phyloP scores from a whole-genome alignment of 1,140 invertebrate genomes.

The Zaprionus davidi region DNA sequence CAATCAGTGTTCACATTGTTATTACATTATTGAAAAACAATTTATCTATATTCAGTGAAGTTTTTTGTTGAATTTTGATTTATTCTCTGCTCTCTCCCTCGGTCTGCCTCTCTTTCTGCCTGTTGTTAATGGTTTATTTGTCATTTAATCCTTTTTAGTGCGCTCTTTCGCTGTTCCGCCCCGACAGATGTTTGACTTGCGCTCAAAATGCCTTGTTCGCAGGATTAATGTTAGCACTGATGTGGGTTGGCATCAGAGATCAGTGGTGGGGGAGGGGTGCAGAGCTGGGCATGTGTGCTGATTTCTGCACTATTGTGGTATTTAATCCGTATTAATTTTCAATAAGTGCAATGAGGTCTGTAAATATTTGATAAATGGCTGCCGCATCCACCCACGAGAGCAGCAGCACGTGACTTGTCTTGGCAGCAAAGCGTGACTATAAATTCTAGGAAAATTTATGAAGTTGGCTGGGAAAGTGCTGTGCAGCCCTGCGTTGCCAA shows the following conservation, averaged over 20 bases:
- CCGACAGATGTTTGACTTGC: conserved; percentile 66
- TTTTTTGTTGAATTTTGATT: background rate
- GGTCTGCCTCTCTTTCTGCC: background rate
- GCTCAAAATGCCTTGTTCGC: conserved; percentile 70
- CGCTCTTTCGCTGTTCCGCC: conserved; percentile 17
- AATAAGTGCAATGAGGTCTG: conserved; percentile 74
- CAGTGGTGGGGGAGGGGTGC: no score
- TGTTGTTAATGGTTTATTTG: conserved; percentile 44
- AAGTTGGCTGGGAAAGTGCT: background rate
- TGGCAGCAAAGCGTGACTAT: conserved; percentile 34
- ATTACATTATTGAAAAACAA: conserved; percentile 58
- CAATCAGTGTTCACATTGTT: conserved; percentile 75
- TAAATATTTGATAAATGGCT: conserved; percentile 75
- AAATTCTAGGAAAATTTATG: conserved; percentile 23
- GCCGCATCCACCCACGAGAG: conserved; percentile 15
- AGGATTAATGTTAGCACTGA: conserved; percentile 57
- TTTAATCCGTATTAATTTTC: conserved; percentile 79
- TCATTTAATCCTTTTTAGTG: conserved; percentile 69
- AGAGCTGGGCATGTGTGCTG: conserved; percentile 67
- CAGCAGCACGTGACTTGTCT: conserved; percentile 55
- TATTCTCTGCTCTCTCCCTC: background rate
- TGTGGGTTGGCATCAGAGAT: conserved; percentile 24
- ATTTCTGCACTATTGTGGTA: conserved; percentile 73
- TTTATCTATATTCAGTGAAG: conserved; percentile 65
- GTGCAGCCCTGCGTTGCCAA: no score